A percentile compares a stretch with the other conserved stretches of the same genome.
These are phyloP conservation scores for Brachyptera risi DNA, from an alignment of 2,888 invertebrate species.

Conservation along the genomic window DNA sequence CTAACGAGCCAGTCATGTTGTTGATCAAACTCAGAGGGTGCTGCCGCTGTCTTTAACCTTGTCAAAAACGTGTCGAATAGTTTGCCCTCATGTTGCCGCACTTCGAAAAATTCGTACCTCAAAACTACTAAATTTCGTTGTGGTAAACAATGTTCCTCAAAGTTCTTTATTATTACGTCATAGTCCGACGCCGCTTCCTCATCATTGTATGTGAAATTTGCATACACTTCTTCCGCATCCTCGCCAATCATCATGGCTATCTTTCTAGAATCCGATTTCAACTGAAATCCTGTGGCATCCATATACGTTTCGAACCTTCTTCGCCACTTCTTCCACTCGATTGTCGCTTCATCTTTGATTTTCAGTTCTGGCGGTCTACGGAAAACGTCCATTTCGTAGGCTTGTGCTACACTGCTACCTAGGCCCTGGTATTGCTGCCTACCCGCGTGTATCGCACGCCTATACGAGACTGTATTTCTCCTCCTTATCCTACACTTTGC, in stretches of 20 bases:
- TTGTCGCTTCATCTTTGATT: not conserved
- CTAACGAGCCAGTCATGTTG: not conserved
- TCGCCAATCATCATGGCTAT: not conserved
- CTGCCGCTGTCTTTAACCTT: not conserved
- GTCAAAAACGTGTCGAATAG: conserved; percentile 3
- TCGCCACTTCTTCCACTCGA: not conserved
- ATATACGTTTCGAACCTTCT: not conserved
- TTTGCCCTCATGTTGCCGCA: not conserved
- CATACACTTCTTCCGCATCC: not conserved
- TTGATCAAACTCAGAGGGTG: not conserved
- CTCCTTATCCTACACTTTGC: no score
- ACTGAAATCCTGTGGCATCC: not conserved
- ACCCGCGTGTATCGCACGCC: no score
- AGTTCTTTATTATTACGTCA: conserved; percentile 1
- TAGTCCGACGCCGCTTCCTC: not conserved
- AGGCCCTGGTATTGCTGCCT: no score
- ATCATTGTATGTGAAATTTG: not conserved
- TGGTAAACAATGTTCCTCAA: not conserved
- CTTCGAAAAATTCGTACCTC: not conserved
- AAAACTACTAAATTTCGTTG: not conserved
- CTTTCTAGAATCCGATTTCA: not conserved
- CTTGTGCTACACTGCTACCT: no score
- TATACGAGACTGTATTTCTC: no score
- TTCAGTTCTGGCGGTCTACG: not conserved
- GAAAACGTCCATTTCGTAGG: conserved; percentile 1